Base-by-base conservation (phyloP, 2,888 invertebrate species). In the Diachrysia chrysitis region DNA sequence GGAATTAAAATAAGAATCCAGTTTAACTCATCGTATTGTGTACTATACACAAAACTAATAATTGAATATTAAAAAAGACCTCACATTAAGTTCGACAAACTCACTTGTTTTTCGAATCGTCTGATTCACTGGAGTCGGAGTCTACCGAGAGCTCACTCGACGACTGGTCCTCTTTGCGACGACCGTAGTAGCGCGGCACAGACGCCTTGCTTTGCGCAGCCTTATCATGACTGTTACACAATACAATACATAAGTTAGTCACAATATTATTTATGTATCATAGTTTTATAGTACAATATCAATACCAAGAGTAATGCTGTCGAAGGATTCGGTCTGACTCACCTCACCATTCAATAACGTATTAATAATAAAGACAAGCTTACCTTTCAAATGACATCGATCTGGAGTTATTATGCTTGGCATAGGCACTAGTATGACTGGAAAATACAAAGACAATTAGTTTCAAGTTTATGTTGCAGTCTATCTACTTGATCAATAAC, bases 141-240 rank as follows among this genome's bases (percentile, higher is more conserved):
- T 95, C 94, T 14, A 92, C 56, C 10, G 93, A 93, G 19, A 95
- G 85, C 65, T 95, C 95, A 67, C 95, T 95, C 25, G 95, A 95
- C 0, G 95, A 95, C 66, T 89, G 88, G 79, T 95, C 95, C 57
- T 94, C 94, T 19, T 91, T 90, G 51, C 91, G 90, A 0, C 95
- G 91, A 0, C 95, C 95, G 83, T 95, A 95, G 90, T 95, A 95
- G 1, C 95, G 90, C 63, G 95, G 90, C 54, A 92, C 90, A 0
- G 84, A 53, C 1, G 86, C 83, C 78, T 85, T 84, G 35, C 73
- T 82, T 67, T 71, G 71, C 56, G 63, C 82, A 46, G 59, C 71
- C 79, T 74, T 82, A 23, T 85, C 84, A 29, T 71, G 78, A 78
- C 84, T 80, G 71, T 42, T 59, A 66, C 59, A 73, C 17, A 62